Conservation (phyloP, 2,113 vertebrate species). For the Hippocampus zosterae region DNA sequence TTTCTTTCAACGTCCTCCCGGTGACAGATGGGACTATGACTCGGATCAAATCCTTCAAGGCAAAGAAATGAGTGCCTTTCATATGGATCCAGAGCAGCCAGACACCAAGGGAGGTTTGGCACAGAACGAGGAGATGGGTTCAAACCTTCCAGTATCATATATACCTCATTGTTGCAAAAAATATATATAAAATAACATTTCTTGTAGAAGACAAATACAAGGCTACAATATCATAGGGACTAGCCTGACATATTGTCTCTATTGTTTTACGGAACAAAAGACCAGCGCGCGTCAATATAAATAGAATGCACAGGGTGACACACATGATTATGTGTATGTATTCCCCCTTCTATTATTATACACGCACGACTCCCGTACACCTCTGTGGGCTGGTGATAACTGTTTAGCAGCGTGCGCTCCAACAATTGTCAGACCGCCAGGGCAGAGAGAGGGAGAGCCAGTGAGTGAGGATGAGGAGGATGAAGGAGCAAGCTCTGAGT, state of each 20-base stretch:
- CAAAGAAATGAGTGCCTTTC: conserved; percentile 66
- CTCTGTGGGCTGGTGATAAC: conserved; percentile 71
- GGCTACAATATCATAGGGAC: conserved; percentile 54
- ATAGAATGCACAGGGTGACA: conserved; percentile 43
- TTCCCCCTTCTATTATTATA: conserved; percentile 46
- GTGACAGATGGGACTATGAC: conserved; percentile 71
- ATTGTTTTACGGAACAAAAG: conserved; percentile 65
- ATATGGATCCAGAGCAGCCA: conserved; percentile 60
- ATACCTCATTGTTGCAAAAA: conserved; percentile 54
- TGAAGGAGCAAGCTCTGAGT: conserved; percentile 63
- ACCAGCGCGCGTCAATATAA: conserved; percentile 49
- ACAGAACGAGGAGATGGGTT: conserved; percentile 47
- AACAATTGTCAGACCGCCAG: conserved; percentile 70
- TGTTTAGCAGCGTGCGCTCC: conserved; percentile 66
- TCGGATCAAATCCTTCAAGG: conserved; percentile 59
- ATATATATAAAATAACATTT: conserved; percentile 40
- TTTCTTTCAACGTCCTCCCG: conserved; percentile 71
- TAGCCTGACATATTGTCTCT: conserved; percentile 65
- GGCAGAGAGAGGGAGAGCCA: conserved; percentile 55
- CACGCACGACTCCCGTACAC: conserved; percentile 29
- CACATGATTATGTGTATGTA: conserved; percentile 36
- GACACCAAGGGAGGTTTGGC: conserved; percentile 58
- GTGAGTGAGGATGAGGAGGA: conserved; percentile 54
- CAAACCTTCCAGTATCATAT: conserved; percentile 59
- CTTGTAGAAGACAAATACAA: conserved; percentile 51